Conservation (phyloP, 2,797 vertebrate genomes). For the Schizopygopsis malacanthus region DNA sequence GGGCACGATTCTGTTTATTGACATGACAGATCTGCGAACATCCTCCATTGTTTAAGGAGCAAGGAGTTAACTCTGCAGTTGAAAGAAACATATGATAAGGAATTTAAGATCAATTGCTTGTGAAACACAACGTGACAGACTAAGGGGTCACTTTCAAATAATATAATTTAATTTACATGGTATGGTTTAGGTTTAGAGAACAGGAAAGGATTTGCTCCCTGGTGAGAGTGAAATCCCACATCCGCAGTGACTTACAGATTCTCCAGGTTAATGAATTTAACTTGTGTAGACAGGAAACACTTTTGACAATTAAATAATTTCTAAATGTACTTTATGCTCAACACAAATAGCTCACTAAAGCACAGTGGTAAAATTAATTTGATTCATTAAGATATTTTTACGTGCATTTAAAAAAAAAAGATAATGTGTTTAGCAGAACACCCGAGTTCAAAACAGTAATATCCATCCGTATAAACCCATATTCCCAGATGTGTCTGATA, state of each 20-base stretch:
- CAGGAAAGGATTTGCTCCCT: constrained; percentile 2
- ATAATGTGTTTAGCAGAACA: constrained; percentile 48
- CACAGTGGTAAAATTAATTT: neutral
- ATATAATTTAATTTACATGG: neutral
- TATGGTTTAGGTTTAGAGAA: neutral
- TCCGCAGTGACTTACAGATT: neutral
- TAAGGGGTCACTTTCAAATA: neutral
- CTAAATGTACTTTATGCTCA: neutral
- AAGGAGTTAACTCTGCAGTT: constrained; percentile 66
- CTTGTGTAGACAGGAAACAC: constrained; percentile 16
- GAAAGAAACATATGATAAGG: neutral
- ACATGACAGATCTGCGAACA: constrained; percentile 72
- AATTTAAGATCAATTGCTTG: neutral
- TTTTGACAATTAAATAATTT: neutral
- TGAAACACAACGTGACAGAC: neutral
- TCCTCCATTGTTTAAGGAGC: constrained; percentile 69
- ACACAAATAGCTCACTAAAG: neutral
- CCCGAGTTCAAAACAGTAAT: constrained; percentile 12
- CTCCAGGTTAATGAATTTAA: constrained; percentile 32
- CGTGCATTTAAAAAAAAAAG: constrained; percentile 10
- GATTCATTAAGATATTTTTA: neutral
- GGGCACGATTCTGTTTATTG: constrained; percentile 51
- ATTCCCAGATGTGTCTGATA: constrained; percentile 26
- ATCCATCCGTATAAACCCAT: constrained; percentile 1
- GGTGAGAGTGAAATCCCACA: constrained; percentile 10